Base-by-base conservation (phyloP, 2,797 vertebrate genomes). In the Periparus ater region DNA sequence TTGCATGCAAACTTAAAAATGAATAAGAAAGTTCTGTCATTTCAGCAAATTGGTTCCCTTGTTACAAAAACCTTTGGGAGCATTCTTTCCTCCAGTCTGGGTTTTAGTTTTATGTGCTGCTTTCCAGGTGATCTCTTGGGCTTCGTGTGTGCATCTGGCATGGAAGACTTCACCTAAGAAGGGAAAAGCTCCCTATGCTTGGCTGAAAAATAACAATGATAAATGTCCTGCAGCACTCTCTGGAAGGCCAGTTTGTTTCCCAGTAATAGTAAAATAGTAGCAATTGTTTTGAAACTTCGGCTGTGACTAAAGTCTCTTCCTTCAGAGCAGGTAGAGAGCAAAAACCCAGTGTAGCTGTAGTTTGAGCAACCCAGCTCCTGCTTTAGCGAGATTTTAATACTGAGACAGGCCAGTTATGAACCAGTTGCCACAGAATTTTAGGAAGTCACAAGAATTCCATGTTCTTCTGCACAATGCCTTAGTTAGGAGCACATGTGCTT, bases 101-200 rank as follows among this genome's bases (percentile, higher is more conserved):
- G 17, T 62, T 91, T 78, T 47, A 51, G 44, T 62, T 91, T 83
- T 91, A 26, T 76, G 66, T 76, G 50, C 57, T 68, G 57, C 32
- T 96, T 94, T 84, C 27, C 74, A 80, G 55, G 45, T 91, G 67
- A 58, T 89, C 81, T 83, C 86, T 77, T 1, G 27, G 84, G 80
- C n/a, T 94, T 94, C 3, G 0, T 50, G 36, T 73, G 42, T 72
- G 75, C 84, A 94, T 75, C 75, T 94, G 81, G 34, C 20, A 63
- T 74, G 79, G 57, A 88, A 89, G 71, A 27, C 30, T 83, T 83
- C 76, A 85, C 78, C 62, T 55, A 85, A 54, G 66, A 92, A 88
- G 70, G 18, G 19, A 85, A 65, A 84, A 80, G 38, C 38, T 94
- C 40, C 36, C 14, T 91, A 90, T 75, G 66, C 62, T 76, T 84